phyloP scores from a whole-genome alignment of 2,797 vertebrate genomes.

The Chelidonichthys spinosus region DNA sequence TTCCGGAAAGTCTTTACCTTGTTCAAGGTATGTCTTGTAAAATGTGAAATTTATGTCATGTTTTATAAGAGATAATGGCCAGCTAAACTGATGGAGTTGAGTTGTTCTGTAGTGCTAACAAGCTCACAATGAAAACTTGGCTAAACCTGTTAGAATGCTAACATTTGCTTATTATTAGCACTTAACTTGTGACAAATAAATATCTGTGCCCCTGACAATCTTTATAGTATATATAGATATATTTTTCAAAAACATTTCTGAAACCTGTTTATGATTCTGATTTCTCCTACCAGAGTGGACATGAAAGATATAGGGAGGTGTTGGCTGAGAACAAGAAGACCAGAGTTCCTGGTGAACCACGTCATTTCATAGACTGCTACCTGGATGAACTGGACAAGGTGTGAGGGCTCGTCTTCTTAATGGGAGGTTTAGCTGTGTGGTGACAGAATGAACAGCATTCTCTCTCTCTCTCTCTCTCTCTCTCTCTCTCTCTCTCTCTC shows the following conservation, averaged over 20 bases:
- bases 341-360: slow-evolving; percentile 64
- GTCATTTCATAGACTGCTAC: slow-evolving; percentile 77
- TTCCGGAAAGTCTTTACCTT: slow-evolving; percentile 62
- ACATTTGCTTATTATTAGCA: background rate
- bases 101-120: background rate
- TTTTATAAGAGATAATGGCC: background rate
- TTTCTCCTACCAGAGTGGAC: background rate
- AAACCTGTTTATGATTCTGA: background rate
- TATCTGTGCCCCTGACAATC: background rate
- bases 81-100: background rate
- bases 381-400: slow-evolving; percentile 67
- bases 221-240: background rate
- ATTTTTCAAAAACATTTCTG: no score
- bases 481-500: background rate
- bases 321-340: slow-evolving; percentile 64
- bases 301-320: slow-evolving; percentile 22
- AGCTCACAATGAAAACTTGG: background rate
- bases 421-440: background rate
- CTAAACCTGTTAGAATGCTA: background rate
- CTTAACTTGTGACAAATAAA: no score
- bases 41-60: background rate
- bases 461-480: background rate
- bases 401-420: background rate
- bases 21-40: slow-evolving; percentile 8
- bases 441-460: background rate